Conservation (phyloP, 2,888 invertebrate species). For the Digitonthophagus gazella region DNA sequence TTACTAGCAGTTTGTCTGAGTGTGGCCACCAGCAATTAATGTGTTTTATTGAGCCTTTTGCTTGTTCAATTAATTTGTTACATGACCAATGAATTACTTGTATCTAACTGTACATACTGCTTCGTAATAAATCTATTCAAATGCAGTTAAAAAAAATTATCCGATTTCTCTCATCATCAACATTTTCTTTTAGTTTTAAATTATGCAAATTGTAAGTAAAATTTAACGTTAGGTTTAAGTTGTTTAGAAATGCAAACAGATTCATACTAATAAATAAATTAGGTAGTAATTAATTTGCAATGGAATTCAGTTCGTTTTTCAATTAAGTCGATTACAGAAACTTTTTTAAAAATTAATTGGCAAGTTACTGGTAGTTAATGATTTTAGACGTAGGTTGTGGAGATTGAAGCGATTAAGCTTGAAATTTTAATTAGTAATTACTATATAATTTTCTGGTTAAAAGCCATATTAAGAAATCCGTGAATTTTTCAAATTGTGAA, state of each 20-base stretch:
- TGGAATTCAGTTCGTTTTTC: neutral
- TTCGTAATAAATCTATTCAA: too few relatives aligned
- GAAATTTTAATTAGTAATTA: neutral
- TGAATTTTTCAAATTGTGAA: neutral
- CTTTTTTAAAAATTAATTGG: neutral
- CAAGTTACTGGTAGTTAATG: neutral
- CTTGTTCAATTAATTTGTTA: slow-evolving; percentile 13
- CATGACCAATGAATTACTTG: neutral
- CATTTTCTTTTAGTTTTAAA: too few relatives aligned
- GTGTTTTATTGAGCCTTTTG: slow-evolving; percentile 2
- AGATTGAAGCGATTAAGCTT: neutral
- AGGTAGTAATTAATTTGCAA: neutral
- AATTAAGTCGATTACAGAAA: neutral
- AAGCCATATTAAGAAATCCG: neutral
- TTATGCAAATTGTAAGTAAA: too few relatives aligned
- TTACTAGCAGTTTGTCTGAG: neutral
- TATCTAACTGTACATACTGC: neutral
- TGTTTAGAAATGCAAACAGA: too few relatives aligned
- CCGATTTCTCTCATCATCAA: too few relatives aligned
- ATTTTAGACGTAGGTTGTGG: neutral
- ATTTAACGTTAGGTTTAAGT: too few relatives aligned
- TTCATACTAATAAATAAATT: neutral
- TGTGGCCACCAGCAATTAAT: slow-evolving; percentile 12
- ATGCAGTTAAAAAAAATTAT: too few relatives aligned
- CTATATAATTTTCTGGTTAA: neutral